Conservation (phyloP, 2,113 vertebrate species). For the Dascyllus trimaculatus region DNA sequence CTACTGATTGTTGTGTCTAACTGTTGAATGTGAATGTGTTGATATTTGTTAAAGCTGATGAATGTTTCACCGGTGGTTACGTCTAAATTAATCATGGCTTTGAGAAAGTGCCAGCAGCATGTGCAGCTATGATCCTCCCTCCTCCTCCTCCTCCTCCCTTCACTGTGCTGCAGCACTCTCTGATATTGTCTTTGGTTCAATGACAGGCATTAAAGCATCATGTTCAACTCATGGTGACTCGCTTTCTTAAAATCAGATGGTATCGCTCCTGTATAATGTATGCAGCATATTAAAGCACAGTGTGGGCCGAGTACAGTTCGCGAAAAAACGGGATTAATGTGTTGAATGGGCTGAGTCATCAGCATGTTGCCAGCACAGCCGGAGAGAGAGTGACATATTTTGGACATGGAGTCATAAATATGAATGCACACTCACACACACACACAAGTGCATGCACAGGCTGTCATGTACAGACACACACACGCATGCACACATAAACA, state of each 20-base stretch:
- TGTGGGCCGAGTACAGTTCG: slow-evolving; percentile 50
- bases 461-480: slow-evolving; percentile 2
- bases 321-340: slow-evolving; percentile 60
- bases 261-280: slow-evolving; percentile 25
- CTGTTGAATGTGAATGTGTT: slow-evolving; percentile 15
- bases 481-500: slow-evolving; percentile 4
- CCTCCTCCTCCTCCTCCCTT: background rate
- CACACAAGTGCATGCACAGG: background rate
- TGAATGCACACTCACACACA: slow-evolving; percentile 20
- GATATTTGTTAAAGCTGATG: slow-evolving; percentile 16
- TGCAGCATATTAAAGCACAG: slow-evolving; percentile 30
- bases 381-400: slow-evolving; percentile 65
- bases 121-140: slow-evolving; percentile 44
- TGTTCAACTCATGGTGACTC: slow-evolving; percentile 13
- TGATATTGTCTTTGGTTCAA: slow-evolving; percentile 58
- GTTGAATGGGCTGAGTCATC: slow-evolving; percentile 66
- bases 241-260: slow-evolving; percentile 45
- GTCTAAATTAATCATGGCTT: slow-evolving; percentile 47
- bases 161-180: slow-evolving; percentile 24
- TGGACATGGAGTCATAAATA: slow-evolving; percentile 59
- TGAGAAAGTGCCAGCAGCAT: slow-evolving; percentile 38
- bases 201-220: slow-evolving; percentile 50
- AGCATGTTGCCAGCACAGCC: slow-evolving; percentile 50
- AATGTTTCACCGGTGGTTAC: slow-evolving; percentile 22
- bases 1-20: background rate